Conservation (phyloP, 2,113 vertebrate genomes). For the Varanus salvator region DNA sequence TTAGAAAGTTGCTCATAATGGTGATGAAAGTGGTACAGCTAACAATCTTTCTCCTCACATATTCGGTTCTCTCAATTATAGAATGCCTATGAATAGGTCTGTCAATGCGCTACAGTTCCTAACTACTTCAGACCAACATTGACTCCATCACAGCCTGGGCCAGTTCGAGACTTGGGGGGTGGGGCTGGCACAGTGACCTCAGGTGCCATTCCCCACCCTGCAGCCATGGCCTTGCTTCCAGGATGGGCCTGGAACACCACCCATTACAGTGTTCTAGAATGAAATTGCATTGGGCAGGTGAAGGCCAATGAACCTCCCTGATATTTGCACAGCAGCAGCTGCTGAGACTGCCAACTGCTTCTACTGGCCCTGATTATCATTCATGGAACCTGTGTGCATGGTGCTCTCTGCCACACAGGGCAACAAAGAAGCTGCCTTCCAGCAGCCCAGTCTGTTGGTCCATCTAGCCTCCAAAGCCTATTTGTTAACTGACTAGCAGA, state of each 20-base stretch:
- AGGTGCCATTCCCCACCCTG: neutral
- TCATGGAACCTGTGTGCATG: neutral
- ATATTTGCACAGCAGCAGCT: neutral
- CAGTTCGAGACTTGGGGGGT: neutral
- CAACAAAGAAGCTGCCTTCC: neutral
- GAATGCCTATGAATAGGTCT: no score
- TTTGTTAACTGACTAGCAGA: neutral
- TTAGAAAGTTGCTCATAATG: no score
- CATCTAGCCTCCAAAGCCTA: neutral
- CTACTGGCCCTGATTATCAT: no score
- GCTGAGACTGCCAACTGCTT: neutral
- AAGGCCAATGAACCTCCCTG: neutral
- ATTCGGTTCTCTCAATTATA: no score
- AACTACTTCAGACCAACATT: neutral
- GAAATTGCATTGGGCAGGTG: neutral
- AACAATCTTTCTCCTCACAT: no score
- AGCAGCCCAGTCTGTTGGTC: neutral
- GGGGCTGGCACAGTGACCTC: neutral
- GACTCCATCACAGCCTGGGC: neutral
- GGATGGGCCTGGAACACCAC: neutral
- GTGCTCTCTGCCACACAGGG: neutral
- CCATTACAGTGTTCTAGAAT: neutral
- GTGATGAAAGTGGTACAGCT: no score
- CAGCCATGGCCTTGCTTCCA: neutral
- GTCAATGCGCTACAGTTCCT: neutral